Evolutionary conservation across 2,888 invertebrate genomes (phyloP).

Genomic region (Troides oblongomaculatus): DNA sequence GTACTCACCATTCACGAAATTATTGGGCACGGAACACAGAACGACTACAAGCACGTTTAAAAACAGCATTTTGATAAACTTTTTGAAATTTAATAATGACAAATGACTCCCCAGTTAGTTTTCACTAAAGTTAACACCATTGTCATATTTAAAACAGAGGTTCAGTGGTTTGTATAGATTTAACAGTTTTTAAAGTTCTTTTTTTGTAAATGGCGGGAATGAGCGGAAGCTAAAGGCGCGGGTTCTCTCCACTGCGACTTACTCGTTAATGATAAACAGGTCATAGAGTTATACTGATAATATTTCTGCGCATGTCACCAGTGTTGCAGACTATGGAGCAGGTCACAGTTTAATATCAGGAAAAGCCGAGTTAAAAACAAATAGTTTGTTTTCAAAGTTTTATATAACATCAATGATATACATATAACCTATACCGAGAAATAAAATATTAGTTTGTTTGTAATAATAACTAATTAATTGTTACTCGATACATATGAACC

Average conservation of each 20-base stretch:
- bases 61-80: conserved; percentile 45
- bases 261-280: conserved; percentile 43
- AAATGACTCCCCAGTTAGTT: conserved; percentile 5
- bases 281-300: conserved; percentile 54
- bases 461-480: too few species aligned
- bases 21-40: conserved; percentile 44
- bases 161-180: conserved; percentile 3
- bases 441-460: too few species aligned
- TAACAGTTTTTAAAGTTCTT: conserved; percentile 8
- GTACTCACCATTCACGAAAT: conserved; percentile 49
- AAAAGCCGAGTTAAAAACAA: conserved; percentile 29
- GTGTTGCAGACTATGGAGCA: conserved; percentile 28
- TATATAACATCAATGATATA: too few species aligned
- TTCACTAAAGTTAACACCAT: conserved; percentile 11
- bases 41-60: conserved; percentile 43
- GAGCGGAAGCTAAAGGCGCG: conserved; percentile 28
- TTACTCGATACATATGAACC: too few species aligned
- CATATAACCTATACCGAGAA: too few species aligned
- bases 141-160: conserved; percentile 21
- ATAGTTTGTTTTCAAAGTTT: background rate
- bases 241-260: conserved; percentile 38
- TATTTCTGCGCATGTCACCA: conserved; percentile 59
- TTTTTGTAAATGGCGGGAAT: conserved; percentile 18
- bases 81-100: conserved; percentile 27
- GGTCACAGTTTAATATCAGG: conserved; percentile 44